A percentile compares a stretch with the other conserved stretches of the same genome.
Evolutionary conservation across 2,797 vertebrate species (phyloP).

Genomic region (Tangara arthus): DNA sequence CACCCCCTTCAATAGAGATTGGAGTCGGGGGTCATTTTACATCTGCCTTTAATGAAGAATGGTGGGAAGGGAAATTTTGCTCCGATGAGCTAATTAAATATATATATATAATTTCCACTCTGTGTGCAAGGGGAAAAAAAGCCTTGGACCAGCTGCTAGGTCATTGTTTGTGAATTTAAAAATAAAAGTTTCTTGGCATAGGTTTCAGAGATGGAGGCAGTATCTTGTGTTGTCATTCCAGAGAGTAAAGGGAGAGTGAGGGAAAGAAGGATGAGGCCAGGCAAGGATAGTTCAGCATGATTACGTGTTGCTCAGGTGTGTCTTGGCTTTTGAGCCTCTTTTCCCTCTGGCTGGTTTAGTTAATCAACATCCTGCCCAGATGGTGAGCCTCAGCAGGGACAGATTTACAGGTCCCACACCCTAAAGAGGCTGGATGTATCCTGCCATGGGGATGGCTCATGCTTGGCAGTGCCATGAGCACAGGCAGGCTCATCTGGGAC

Average conservation of each 20-base stretch:
- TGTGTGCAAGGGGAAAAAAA: not conserved
- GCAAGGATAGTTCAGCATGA: not conserved
- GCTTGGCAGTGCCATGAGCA: not conserved
- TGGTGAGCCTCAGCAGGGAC: not conserved
- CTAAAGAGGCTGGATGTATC: not conserved
- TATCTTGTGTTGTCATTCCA: not conserved
- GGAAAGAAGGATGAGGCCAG: not conserved
- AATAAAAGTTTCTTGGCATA: constrained; percentile 75
- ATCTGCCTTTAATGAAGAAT: constrained; percentile 59
- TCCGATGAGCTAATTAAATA: constrained; percentile 70
- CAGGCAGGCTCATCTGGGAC: not conserved
- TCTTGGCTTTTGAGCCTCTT: constrained; percentile 32
- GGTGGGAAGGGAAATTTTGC: constrained; percentile 66
- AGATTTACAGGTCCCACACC: not conserved
- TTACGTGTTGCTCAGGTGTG: constrained; percentile 40
- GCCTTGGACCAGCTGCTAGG: constrained; percentile 54
- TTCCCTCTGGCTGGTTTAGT: constrained; percentile 40
- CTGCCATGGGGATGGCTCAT: not conserved
- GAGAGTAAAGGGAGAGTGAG: not conserved
- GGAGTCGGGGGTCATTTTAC: constrained; percentile 60
- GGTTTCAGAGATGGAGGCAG: constrained; percentile 42
- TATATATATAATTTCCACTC: constrained; percentile 69
- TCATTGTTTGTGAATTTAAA: constrained; percentile 77
- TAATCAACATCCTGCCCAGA: constrained; percentile 5
- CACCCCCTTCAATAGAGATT: constrained; percentile 51